Base-by-base conservation (phyloP, 2,888 invertebrate genomes). In the Halocaridina rubra region DNA sequence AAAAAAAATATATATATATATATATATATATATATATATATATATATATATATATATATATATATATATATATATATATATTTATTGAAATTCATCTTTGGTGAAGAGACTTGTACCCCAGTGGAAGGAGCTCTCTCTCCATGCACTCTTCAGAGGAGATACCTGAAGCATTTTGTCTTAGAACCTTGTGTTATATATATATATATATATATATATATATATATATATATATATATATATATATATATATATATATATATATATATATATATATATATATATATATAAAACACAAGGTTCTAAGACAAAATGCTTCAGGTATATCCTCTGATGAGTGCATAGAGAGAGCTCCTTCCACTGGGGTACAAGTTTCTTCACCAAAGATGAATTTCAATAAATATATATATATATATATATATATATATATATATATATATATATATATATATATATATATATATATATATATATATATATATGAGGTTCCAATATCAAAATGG, bases 391-490 rank as follows among this genome's bases (percentile, higher is more conserved):
- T 53, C 16, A 16, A 67, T 29, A 67, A 16, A 67, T 29, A 67
- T 29, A 67, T 29, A 67, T 29, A 22, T 29, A 67, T 22, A 67
- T 29, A 67, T 29, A 67, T 29, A 67, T 29, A 67, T 13, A 67
- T 29, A 67, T 13, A 67, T 29, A 67, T 29, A 67, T 29, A 67
- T 29, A 67, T 29, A 67, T 29, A 67, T 29, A 67, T 16, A 67
- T 29, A 67, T 22, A 67, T 29, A 24, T 67, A 67, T 67, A 67
- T 67, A 27, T 67, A 67, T 67, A 67, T 27, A 27, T 1, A 67
- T 67, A 67, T 67, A 67, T 67, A 67, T 67, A 67, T 67, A 24
- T 67, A 67, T 67, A 67, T 67, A 22, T 67, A 67, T 67, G 3
- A 0, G 16, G 39, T 39, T 8, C 39, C 39, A 39, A 13, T 8